phyloP scores from a whole-genome alignment of 2,113 vertebrate species.

The Odobenus rosmarus region DNA sequence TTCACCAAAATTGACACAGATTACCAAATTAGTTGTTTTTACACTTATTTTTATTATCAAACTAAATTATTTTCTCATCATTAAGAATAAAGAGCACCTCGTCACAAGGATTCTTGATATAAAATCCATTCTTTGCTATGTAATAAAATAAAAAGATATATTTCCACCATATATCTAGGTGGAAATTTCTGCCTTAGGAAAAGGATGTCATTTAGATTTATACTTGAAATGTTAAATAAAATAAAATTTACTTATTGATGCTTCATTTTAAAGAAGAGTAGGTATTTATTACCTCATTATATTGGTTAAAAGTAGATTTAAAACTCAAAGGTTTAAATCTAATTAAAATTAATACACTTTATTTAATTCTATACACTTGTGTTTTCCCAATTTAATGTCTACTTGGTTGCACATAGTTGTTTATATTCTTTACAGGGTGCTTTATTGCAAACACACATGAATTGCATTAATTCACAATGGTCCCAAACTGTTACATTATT shows the following conservation, averaged over 20 bases:
- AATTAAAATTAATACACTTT: background rate
- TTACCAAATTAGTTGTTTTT: background rate
- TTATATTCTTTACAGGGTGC: constrained; percentile 75
- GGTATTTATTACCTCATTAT: background rate
- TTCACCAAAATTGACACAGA: background rate
- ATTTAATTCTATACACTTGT: background rate
- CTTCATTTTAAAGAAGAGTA: background rate
- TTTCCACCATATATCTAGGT: background rate
- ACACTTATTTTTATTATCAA: background rate
- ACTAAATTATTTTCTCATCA: background rate
- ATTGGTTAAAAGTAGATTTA: background rate
- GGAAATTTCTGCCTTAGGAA: background rate
- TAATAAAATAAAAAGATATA: background rate
- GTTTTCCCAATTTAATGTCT: constrained; percentile 72
- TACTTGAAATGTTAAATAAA: background rate
- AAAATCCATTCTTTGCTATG: background rate
- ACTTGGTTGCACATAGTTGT: constrained; percentile 75
- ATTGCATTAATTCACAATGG: constrained; percentile 59
- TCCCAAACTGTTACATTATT: constrained; percentile 28
- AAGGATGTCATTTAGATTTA: background rate
- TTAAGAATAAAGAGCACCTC: background rate
- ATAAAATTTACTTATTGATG: background rate
- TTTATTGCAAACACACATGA: constrained; percentile 72
- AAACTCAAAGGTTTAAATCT: constrained; percentile 8
- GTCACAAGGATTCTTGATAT: background rate